These are phyloP conservation scores for Anabacerthia variegaticeps DNA, from an alignment of 2,797 vertebrate species.

Conservation along the genomic window DNA sequence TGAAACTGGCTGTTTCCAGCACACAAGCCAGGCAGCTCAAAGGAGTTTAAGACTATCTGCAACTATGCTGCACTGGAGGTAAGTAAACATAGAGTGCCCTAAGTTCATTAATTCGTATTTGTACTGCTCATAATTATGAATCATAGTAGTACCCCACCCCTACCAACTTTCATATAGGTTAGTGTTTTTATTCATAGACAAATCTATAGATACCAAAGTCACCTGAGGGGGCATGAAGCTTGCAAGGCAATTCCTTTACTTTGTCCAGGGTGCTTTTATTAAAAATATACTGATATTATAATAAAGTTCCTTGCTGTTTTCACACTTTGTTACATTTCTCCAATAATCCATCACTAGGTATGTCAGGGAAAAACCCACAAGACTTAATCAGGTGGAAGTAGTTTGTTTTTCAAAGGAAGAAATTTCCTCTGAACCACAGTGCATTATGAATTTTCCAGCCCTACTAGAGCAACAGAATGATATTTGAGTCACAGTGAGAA, in stretches of 20 bases:
- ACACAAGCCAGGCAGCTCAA: neutral
- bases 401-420: slow-evolving; percentile 12
- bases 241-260: neutral
- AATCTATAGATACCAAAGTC: neutral
- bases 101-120: neutral
- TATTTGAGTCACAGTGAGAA: slow-evolving; percentile 33
- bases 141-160: neutral
- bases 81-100: neutral
- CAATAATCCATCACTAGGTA: neutral
- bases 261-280: neutral
- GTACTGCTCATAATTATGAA: neutral
- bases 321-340: neutral
- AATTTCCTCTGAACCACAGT: neutral
- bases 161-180: neutral
- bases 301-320: slow-evolving; percentile 1
- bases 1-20: neutral
- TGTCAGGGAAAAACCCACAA: neutral
- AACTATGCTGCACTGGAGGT: neutral
- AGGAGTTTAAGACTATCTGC: neutral
- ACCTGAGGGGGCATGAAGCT: neutral
- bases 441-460: slow-evolving; percentile 32
- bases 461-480: neutral
- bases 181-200: neutral
- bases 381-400: neutral
- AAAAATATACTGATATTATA: neutral